Evolutionary conservation across 2,113 vertebrate genomes (phyloP).

Genomic region (Cyanoramphus novaezelandiae): DNA sequence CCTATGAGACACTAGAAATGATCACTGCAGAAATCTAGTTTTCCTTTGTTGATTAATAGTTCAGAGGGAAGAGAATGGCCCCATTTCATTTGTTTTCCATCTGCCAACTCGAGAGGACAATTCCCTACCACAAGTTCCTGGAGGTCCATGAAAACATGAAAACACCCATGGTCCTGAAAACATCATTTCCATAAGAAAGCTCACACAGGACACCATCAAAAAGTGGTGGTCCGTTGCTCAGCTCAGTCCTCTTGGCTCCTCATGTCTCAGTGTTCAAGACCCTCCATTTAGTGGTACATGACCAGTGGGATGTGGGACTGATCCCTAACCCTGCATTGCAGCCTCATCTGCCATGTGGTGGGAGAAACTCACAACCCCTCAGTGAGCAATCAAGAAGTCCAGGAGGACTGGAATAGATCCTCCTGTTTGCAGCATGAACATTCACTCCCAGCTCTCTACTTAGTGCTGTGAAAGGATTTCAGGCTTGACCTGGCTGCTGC

Average conservation of each 20-base stretch:
- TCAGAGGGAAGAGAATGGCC: background rate
- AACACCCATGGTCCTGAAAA: background rate
- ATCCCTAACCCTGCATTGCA: background rate
- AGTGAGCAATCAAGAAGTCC: background rate
- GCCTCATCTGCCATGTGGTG: accelerated
- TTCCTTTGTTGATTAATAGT: background rate
- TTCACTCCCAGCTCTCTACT: background rate
- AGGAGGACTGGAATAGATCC: background rate
- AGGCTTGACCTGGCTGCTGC: background rate
- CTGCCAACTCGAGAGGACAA: background rate
- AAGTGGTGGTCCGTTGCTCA: background rate
- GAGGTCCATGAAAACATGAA: background rate
- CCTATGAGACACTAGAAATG: background rate
- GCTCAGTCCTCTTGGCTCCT: background rate
- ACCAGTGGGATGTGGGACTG: background rate
- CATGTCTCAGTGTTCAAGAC: background rate
- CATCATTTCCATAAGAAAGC: background rate
- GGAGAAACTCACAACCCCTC: background rate
- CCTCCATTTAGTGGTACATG: background rate
- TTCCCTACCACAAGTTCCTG: background rate
- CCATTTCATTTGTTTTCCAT: background rate
- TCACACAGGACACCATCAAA: background rate
- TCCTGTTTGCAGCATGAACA: background rate
- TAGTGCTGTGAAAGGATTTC: background rate
- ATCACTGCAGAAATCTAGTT: background rate